These are phyloP conservation scores for Drosophila setifemur DNA, from an alignment of 1,140 invertebrate species.

Conservation along the genomic window DNA sequence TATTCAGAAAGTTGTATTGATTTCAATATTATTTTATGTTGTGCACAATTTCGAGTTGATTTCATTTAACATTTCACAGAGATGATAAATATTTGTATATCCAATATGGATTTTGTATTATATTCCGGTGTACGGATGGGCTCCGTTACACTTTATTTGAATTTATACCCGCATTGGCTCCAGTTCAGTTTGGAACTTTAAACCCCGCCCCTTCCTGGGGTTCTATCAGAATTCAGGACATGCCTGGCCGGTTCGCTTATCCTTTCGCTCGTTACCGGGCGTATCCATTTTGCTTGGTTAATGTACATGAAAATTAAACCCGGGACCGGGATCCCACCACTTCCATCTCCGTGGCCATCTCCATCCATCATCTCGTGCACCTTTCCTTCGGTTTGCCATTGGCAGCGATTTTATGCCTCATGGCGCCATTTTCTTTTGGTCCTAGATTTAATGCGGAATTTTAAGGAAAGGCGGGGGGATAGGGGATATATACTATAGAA, in stretches of 20 bases:
- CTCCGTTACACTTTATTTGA: slow-evolving; percentile 80
- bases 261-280: slow-evolving; percentile 57
- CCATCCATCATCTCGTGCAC: slow-evolving; percentile 8
- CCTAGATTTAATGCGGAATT: slow-evolving; percentile 32
- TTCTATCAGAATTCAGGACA: slow-evolving; percentile 58
- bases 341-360: neutral
- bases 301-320: slow-evolving; percentile 82
- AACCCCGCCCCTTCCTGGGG: neutral
- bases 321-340: neutral
- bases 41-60: no score
- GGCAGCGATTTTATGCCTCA: slow-evolving; percentile 22
- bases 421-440: slow-evolving; percentile 54
- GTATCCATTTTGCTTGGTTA: slow-evolving; percentile 76
- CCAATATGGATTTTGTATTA: no score
- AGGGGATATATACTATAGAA: neutral
- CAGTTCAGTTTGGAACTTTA: slow-evolving; percentile 67
- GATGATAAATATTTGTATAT: no score
- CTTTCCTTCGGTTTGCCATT: neutral
- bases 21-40: no score
- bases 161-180: slow-evolving; percentile 64
- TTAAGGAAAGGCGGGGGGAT: neutral
- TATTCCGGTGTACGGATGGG: slow-evolving; percentile 51
- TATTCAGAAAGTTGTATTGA: no score
- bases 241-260: slow-evolving; percentile 53
- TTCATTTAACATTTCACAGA: no score